These are phyloP conservation scores for Taxidea taxus DNA, from an alignment of 2,113 vertebrate genomes.

Conservation along the genomic window DNA sequence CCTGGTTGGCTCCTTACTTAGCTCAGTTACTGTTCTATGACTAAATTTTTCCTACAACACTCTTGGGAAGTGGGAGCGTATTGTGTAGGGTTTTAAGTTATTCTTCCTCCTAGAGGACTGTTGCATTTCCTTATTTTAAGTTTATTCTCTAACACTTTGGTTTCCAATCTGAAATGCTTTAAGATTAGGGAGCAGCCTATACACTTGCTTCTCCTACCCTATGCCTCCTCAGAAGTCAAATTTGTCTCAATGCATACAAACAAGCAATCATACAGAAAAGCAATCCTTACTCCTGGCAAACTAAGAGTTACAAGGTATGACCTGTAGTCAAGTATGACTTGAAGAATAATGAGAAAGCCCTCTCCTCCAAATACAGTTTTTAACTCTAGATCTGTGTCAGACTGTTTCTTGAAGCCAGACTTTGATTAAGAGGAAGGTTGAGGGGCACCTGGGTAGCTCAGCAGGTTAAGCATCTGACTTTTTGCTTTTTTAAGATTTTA, in stretches of 20 bases:
- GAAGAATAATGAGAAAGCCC: neutral
- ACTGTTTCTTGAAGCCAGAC: neutral
- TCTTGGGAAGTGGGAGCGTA: conserved; percentile 3
- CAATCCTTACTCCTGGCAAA: conserved; percentile 15
- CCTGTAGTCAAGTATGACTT: neutral
- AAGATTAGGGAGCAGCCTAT: neutral
- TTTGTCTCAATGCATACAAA: neutral
- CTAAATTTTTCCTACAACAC: conserved; percentile 47
- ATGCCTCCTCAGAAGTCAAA: neutral
- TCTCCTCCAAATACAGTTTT: conserved; percentile 41
- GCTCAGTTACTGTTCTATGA: conserved; percentile 13
- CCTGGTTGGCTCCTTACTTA: conserved; percentile 15
- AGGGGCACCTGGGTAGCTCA: neutral
- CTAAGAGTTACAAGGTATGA: neutral
- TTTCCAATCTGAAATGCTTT: conserved; percentile 26
- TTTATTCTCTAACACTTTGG: neutral
- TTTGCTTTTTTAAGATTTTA: neutral
- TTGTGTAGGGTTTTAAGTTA: neutral
- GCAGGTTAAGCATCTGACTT: neutral
- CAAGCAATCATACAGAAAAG: conserved; percentile 6
- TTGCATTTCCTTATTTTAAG: conserved; percentile 46
- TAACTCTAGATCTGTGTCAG: neutral
- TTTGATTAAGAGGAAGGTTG: neutral
- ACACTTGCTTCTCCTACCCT: neutral
- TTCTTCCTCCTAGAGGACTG: conserved; percentile 16